These are phyloP conservation scores for Cathartes aura DNA, from an alignment of 2,113 vertebrate genomes.

Conservation along the genomic window DNA sequence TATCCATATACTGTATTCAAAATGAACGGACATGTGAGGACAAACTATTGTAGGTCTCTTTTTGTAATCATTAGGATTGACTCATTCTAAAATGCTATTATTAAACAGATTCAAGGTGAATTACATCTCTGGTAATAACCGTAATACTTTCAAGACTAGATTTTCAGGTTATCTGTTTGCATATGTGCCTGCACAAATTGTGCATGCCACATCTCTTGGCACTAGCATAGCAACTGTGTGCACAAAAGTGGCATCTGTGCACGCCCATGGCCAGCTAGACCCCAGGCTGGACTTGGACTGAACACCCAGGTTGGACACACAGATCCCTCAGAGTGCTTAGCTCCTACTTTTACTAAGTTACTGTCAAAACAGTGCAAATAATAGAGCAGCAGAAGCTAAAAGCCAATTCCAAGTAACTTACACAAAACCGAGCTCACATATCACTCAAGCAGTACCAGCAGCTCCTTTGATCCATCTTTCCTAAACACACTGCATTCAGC, in stretches of 20 bases:
- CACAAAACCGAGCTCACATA: rapidly evolving
- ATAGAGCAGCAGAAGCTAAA: background rate
- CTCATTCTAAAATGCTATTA: background rate
- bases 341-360: background rate
- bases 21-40: background rate
- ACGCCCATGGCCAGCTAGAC: background rate
- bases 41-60: background rate
- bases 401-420: background rate
- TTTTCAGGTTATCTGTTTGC: background rate
- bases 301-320: background rate
- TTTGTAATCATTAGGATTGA: background rate
- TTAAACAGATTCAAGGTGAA: background rate
- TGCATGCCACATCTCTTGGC: background rate
- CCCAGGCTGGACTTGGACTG: background rate
- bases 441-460: background rate
- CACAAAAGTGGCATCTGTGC: background rate
- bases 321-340: background rate
- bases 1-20: background rate
- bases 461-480: background rate
- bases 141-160: background rate
- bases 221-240: background rate
- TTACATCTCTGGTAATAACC: background rate
- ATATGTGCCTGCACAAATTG: background rate
- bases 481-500: background rate
- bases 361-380: background rate